Percentiles rank a stretch among this genome's conserved stretches.
Evolutionary conservation across 2,797 vertebrate species (phyloP).

Genomic region (Adrianichthys oophorus): DNA sequence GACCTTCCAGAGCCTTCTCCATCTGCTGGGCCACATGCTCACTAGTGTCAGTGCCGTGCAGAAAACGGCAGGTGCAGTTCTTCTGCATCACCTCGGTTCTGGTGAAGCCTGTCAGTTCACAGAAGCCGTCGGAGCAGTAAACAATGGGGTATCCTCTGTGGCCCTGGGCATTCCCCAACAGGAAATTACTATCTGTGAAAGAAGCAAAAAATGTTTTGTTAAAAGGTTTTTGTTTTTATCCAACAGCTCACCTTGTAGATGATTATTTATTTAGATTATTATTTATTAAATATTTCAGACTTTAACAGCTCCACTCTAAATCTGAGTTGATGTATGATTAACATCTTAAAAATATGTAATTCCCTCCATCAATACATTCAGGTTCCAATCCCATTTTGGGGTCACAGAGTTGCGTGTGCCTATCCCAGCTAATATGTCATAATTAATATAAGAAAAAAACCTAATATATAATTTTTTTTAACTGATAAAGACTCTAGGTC

Average conservation of each 20-base stretch:
- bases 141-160: conserved; percentile 93
- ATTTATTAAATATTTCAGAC: no score
- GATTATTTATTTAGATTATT: no score
- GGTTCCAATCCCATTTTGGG: no score
- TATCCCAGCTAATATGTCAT: no score
- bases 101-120: conserved; percentile 91
- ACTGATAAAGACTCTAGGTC: no score
- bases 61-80: conserved; percentile 93
- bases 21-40: conserved; percentile 87
- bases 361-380: no score
- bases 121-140: conserved; percentile 98
- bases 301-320: no score
- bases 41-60: conserved; percentile 88
- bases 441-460: no score
- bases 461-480: no score
- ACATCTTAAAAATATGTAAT: no score
- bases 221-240: neutral
- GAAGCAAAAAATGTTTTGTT: conserved; percentile 5
- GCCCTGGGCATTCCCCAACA: conserved; percentile 94
- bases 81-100: conserved; percentile 98
- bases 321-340: no score
- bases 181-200: conserved; percentile 93
- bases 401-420: no score
- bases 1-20: conserved; percentile 89
- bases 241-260: neutral